A percentile compares a stretch with the other conserved stretches of the same genome.
phyloP scores from a whole-genome alignment of 2,888 invertebrate species.

The Lamproptera curius region DNA sequence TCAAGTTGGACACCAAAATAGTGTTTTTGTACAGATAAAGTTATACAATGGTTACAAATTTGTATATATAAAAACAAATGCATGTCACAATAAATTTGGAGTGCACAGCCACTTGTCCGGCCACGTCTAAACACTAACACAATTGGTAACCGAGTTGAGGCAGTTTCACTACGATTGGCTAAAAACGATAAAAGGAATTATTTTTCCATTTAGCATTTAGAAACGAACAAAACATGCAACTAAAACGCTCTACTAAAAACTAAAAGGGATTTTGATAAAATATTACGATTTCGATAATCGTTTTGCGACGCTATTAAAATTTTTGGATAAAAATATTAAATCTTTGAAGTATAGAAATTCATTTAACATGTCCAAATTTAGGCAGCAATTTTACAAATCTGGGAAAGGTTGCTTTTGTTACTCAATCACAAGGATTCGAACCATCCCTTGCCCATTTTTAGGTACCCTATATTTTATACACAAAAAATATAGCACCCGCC shows the following conservation, averaged over 20 bases:
- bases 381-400: no score
- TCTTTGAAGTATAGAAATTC: no score
- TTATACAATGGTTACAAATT: background rate
- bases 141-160: slow-evolving; percentile 10
- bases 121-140: slow-evolving; percentile 13
- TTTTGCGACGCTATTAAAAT: no score
- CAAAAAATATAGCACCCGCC: no score
- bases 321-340: background rate
- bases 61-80: background rate
- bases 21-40: no score
- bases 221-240: background rate
- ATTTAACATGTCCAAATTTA: no score
- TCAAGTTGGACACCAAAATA: no score
- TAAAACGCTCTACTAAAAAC: background rate
- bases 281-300: background rate
- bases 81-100: background rate
- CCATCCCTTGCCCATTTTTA: no score
- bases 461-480: no score
- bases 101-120: background rate
- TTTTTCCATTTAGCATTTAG: background rate
- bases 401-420: no score
- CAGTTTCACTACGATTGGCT: background rate
- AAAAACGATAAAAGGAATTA: background rate
- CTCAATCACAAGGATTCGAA: no score
- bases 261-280: background rate